Evolutionary conservation across 1,140 invertebrate genomes (phyloP), one percentile per base, ranked within the genome.

Genomic region (Drosophila nasuta): DNA sequence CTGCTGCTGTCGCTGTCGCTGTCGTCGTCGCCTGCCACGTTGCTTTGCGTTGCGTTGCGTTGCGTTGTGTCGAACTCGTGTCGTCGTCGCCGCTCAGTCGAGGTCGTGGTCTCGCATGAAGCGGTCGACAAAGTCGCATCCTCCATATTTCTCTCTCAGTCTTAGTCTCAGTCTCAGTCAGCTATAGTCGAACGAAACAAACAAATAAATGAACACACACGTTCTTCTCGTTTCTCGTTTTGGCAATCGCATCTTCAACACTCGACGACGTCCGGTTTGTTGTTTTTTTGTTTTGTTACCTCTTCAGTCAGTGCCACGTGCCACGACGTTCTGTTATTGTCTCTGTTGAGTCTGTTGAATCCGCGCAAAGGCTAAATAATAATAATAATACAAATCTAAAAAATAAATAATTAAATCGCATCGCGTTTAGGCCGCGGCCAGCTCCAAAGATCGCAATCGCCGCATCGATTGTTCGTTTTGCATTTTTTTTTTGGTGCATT

Each of bases 61-160:
- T 30, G 59, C 49, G 43, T 43, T 25, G 41, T 41, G 30, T 30
- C 35, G 56, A 20, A 48, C 43, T 59, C 67, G 68, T 63, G 68
- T 70, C 35, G 49, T 46, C 60, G 62, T 46, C 65, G 62, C 41
- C 57, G 56, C 38, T 77, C 79, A 81, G 78, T 81, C 79, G 78
- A 81, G 78, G 70, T 68, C 79, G 79, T 81, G 79, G 79, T 81
- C 79, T 79, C 75, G 77, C 74, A 56, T 75, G 66, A 63, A 75
- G 58, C 72, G 72, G 72, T 75, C 66, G 72, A 70, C 66, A 70
- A n/a, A 70, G 66, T 69, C 67, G 72, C 63, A 66, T 54, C 51
- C 51, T 38, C 51, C 59, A 71, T 48, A 25, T 25, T 25, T 25
- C 20, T 25, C 51, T 38, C 35, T 38, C 35, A 38, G 10, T 10